Evolutionary conservation across 2,888 invertebrate species (phyloP), one percentile per base, ranked within the genome.

Genomic region (Zaprionus obscuricornis): DNA sequence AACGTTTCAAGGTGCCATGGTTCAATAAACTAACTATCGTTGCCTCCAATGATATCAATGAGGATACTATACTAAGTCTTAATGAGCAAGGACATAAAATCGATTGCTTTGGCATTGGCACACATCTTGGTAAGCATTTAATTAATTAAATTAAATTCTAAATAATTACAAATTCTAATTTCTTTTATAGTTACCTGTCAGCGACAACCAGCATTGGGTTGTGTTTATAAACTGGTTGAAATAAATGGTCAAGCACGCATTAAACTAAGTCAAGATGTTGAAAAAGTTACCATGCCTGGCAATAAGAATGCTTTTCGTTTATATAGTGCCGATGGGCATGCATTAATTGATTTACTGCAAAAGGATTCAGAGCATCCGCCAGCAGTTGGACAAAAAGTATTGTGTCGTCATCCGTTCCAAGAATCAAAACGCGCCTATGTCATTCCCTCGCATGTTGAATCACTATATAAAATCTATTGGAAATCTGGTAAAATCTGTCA

Each of bases 21-120:
- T 98, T 98, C 91, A 92, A 93, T 20, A 92, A 94, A 64, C 90
- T 98, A 62, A 95, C 93, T 33, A 98, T 99, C 77, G 97, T 99
- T 58, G 99, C 98, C 1, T 98, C 98, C 16, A 99, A 99, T 90
- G 99, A 99, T 89, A 98, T 99, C 63, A 99, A 99, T 87, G 99
- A 99, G 90, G 99, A 99, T 69, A 99, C 98, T 0, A 98, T 99
- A 85, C 93, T 97, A 71, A 98, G 98, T 86, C 91, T 99, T 47
- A 98, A 98, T 88, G 98, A 98, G 86, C 99, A 99, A 89, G 96
- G 96, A 31, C 98, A 99, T 88, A 95, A 96, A 89, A 99, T 99
- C 66, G 96, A 98, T 91, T 95, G 96, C 85, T 99, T 98, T 90
- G 99, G 99, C 34, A 98, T 99, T 83, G 99, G 99, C 51, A 99